These are phyloP conservation scores for Choloepus hoffmanni DNA, from an alignment of 2,113 vertebrate species.

Conservation along the genomic window DNA sequence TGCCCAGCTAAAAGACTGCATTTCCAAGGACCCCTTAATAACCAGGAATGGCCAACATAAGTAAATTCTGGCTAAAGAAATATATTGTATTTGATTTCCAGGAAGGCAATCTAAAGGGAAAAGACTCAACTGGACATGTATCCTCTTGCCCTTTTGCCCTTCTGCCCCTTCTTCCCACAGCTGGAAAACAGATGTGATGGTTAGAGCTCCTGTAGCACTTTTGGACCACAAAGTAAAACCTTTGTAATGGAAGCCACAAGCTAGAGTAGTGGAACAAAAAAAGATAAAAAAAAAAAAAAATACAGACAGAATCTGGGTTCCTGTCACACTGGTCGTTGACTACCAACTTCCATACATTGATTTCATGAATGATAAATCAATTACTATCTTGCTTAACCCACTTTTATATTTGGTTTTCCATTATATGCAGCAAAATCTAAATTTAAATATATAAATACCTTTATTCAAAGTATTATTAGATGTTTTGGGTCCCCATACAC, in stretches of 20 bases:
- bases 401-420: background rate
- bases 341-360: background rate
- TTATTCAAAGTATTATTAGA: background rate
- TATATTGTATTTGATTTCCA: background rate
- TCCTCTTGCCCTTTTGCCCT: background rate
- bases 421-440: background rate
- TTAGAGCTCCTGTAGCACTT: background rate
- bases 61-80: background rate
- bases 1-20: background rate
- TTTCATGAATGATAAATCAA: background rate
- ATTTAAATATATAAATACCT: background rate
- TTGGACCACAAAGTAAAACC: background rate
- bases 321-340: background rate
- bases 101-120: conserved; percentile 27
- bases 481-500: background rate
- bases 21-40: conserved; percentile 1
- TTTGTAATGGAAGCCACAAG: background rate
- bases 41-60: background rate
- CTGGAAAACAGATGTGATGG: background rate
- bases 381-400: background rate
- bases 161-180: background rate
- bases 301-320: background rate
- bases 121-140: background rate
- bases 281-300: no score
- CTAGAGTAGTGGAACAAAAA: background rate